Conservation (phyloP, 2,797 vertebrate species). For the Eutrigla gurnardus region DNA sequence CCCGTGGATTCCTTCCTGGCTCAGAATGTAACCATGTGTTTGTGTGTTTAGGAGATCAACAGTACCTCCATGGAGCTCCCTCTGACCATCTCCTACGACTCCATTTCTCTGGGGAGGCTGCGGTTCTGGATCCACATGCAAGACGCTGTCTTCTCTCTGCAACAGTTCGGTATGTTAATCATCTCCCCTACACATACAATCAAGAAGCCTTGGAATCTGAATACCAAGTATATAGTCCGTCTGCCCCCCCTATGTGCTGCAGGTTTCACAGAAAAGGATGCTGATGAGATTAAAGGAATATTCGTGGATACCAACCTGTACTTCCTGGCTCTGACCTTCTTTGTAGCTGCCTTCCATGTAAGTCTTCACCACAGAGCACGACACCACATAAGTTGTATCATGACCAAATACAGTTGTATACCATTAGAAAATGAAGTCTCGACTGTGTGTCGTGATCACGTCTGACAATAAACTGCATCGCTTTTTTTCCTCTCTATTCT, state of each 20-base stretch:
- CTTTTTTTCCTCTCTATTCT: not conserved
- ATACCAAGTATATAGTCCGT: not conserved
- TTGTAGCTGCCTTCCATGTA: conserved; percentile 97
- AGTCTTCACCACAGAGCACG: conserved; percentile 60
- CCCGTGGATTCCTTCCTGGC: not conserved
- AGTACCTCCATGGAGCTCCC: conserved; percentile 90
- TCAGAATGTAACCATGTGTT: not conserved
- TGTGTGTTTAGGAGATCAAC: conserved; percentile 90
- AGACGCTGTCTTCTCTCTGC: conserved; percentile 94
- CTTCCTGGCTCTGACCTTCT: conserved; percentile 96
- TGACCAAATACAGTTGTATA: not conserved
- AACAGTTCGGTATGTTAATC: conserved; percentile 91
- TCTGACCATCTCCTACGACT: conserved; percentile 93
- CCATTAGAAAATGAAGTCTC: not conserved
- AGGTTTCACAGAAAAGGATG: conserved; percentile 99
- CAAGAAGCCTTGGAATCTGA: not conserved
- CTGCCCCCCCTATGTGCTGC: conserved; percentile 17
- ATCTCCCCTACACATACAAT: not conserved
- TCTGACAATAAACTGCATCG: not conserved
- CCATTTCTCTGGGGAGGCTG: conserved; percentile 95
- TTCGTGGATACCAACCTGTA: conserved; percentile 99
- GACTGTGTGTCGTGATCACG: not conserved
- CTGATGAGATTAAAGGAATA: conserved; percentile 98
- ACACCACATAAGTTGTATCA: not conserved
- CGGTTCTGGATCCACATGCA: conserved; percentile 99